Conservation (phyloP, 2,113 vertebrate genomes). For the Motacilla alba region DNA sequence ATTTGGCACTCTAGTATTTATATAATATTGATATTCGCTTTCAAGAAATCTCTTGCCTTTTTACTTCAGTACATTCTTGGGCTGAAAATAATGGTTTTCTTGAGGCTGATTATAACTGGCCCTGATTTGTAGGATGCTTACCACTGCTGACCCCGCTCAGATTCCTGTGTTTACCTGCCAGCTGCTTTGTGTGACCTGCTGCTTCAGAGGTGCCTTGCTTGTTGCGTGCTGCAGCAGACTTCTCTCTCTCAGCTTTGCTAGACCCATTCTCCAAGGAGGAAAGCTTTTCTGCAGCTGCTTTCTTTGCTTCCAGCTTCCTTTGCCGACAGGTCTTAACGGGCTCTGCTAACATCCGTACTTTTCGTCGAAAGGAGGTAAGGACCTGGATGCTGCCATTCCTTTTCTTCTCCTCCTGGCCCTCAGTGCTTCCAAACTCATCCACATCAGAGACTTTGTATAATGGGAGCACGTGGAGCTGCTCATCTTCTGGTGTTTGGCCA, state of each 20-base stretch:
- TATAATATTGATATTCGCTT: neutral
- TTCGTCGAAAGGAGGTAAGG: slow-evolving; percentile 87
- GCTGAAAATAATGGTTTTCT: neutral
- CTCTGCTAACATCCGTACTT: slow-evolving; percentile 91
- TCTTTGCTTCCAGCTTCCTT: slow-evolving; percentile 92
- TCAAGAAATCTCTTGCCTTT: neutral
- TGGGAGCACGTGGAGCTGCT: slow-evolving; percentile 95
- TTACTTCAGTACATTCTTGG: neutral
- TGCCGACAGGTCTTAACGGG: slow-evolving; percentile 93
- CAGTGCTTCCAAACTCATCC: slow-evolving; percentile 91
- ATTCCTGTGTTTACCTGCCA: slow-evolving; percentile 68
- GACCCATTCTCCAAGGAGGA: slow-evolving; percentile 79
- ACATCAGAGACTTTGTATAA: slow-evolving; percentile 89
- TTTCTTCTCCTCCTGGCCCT: slow-evolving; percentile 91
- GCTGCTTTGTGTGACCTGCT: slow-evolving; percentile 64
- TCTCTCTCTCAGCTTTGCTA: slow-evolving; percentile 83
- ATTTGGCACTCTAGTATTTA: neutral
- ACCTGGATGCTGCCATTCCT: slow-evolving; percentile 91
- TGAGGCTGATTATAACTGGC: neutral
- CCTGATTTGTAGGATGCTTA: neutral
- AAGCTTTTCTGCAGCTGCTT: slow-evolving; percentile 85
- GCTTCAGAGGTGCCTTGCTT: slow-evolving; percentile 79
- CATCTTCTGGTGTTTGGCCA: slow-evolving; percentile 88
- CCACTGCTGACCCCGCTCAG: neutral
- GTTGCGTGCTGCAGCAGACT: slow-evolving; percentile 72